A percentile compares a stretch with the other conserved stretches of the same genome.
Evolutionary conservation across 2,113 vertebrate species (phyloP).

Genomic region (Pyrgilauda ruficollis): DNA sequence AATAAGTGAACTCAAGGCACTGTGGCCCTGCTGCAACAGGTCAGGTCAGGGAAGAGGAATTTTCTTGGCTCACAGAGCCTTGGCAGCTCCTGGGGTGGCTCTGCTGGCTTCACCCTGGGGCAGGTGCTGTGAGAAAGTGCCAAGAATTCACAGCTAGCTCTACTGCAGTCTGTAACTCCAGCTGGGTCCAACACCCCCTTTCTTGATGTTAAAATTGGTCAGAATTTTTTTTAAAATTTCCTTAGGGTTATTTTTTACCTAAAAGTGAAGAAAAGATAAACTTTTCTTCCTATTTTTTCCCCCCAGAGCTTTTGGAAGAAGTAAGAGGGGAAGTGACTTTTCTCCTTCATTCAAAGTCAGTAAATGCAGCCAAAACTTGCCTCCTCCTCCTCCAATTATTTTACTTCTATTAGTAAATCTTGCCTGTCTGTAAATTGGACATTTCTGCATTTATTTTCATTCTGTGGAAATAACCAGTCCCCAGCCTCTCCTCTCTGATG

Average conservation of each 20-base stretch:
- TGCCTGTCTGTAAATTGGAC: not conserved
- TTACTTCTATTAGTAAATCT: not conserved
- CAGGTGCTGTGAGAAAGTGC: not conserved
- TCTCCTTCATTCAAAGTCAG: not conserved
- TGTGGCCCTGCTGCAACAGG: not conserved
- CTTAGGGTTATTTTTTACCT: not conserved
- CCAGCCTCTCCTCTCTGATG: not conserved
- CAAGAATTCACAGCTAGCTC: not conserved
- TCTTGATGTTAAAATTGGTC: not conserved
- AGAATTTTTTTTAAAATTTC: not conserved
- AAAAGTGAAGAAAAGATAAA: conserved; percentile 46
- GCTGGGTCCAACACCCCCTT: not conserved
- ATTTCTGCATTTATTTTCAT: not conserved
- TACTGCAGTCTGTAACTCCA: not conserved
- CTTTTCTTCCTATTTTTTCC: not conserved
- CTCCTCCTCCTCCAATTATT: not conserved
- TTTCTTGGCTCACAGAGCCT: not conserved
- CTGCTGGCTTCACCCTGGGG: not conserved
- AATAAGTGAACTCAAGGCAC: rapidly evolving
- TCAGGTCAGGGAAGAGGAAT: not conserved
- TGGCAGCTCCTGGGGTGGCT: not conserved
- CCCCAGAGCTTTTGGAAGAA: not conserved
- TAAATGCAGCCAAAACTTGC: not conserved
- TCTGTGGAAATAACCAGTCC: not conserved
- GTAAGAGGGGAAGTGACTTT: conserved; percentile 1